phyloP scores from a whole-genome alignment of 2,888 invertebrate species.

The Amphipyra tragopoginis region DNA sequence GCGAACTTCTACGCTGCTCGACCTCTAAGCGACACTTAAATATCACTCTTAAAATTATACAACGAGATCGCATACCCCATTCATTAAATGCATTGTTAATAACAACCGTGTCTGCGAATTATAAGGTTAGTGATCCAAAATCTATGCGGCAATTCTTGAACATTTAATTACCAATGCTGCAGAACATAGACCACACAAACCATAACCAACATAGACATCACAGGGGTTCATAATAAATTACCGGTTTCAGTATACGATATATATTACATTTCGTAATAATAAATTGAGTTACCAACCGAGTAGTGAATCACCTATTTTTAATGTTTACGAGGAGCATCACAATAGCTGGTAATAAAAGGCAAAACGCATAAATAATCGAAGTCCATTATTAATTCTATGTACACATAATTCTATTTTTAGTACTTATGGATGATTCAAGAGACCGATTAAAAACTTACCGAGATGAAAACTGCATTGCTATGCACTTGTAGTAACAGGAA shows the following conservation, averaged over 20 bases:
- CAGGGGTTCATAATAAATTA: not conserved
- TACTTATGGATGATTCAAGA: slow-evolving; percentile 20
- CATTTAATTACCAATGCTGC: too few relatives aligned
- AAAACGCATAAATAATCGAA: slow-evolving; percentile 19
- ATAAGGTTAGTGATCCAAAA: slow-evolving; percentile 8
- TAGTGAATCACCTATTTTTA: slow-evolving; percentile 14
- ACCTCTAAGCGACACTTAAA: slow-evolving; percentile 83
- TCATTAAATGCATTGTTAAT: slow-evolving; percentile 37
- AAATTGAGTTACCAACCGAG: not conserved
- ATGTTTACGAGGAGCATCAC: slow-evolving; percentile 7
- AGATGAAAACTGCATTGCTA: slow-evolving; percentile 35
- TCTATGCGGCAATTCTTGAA: not conserved
- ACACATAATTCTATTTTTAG: slow-evolving; percentile 24
- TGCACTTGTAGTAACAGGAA: slow-evolving; percentile 41
- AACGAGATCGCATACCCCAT: slow-evolving; percentile 45
- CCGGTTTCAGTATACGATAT: not conserved
- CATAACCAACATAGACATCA: too few relatives aligned
- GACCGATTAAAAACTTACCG: slow-evolving; percentile 13
- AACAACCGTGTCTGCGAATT: slow-evolving; percentile 19
- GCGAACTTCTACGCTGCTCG: slow-evolving; percentile 78
- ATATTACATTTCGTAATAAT: slow-evolving; percentile 13
- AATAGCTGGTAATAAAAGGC: slow-evolving; percentile 13
- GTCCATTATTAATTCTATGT: slow-evolving; percentile 18
- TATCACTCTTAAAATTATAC: slow-evolving; percentile 63
- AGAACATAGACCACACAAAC: not conserved